A percentile compares a stretch with the other conserved stretches of the same genome.
Conservation (phyloP, 2,113 vertebrate species). For the Bubalus kerabau region DNA sequence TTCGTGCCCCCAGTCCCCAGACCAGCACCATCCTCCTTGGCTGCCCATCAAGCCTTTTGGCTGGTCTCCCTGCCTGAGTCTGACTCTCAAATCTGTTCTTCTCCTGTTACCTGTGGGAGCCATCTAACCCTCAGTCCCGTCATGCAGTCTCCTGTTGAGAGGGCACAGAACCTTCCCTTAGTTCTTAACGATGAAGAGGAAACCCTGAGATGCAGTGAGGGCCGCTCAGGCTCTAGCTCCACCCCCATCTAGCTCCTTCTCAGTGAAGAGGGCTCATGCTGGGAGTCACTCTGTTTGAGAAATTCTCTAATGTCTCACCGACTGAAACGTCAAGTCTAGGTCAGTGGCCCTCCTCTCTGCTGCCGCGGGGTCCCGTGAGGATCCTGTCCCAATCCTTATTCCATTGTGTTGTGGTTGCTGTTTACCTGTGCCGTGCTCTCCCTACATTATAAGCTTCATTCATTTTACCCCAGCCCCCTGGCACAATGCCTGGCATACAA, state of each 20-base stretch:
- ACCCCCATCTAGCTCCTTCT: neutral
- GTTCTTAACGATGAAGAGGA: neutral
- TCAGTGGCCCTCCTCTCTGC: neutral
- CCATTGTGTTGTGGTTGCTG: no score
- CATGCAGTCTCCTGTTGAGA: neutral
- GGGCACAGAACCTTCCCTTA: neutral
- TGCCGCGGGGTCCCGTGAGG: neutral
- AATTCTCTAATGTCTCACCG: neutral
- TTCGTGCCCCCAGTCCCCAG: rapidly evolving
- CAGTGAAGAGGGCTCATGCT: neutral
- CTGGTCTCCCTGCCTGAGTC: neutral
- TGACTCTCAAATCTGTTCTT: neutral
- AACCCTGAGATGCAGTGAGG: neutral
- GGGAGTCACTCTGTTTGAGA: neutral
- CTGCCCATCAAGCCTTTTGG: neutral
- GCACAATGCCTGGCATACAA: neutral
- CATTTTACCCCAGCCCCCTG: neutral
- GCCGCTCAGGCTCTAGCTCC: neutral
- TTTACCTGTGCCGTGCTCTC: neutral
- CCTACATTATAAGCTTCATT: neutral
- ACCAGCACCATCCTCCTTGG: neutral
- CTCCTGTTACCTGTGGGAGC: neutral
- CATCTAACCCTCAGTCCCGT: neutral
- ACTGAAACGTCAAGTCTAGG: neutral
- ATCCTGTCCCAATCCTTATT: neutral